A percentile compares a stretch with the other conserved stretches of the same genome.
phyloP scores from a whole-genome alignment of 2,113 vertebrate species.

The Himantopus leucocephalus region DNA sequence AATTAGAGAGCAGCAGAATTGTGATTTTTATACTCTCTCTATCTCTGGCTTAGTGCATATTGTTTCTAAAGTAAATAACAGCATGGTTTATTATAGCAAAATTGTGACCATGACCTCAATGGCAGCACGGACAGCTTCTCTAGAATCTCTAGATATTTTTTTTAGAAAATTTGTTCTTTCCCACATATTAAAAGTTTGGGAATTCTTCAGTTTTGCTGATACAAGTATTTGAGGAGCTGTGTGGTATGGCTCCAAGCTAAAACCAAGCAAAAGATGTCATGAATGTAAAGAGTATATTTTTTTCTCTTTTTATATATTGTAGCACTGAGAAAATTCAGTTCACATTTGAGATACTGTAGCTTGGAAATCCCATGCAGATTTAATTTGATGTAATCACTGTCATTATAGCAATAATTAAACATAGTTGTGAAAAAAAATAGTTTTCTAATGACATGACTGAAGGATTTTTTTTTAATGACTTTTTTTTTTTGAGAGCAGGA shows the following conservation, averaged over 20 bases:
- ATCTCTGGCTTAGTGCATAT: background rate
- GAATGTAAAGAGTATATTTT: background rate
- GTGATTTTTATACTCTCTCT: background rate
- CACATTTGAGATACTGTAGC: background rate
- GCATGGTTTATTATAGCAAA: background rate
- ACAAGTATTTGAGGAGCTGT: background rate
- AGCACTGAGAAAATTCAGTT: background rate
- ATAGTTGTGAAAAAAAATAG: background rate
- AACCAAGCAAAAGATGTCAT: background rate
- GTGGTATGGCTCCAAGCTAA: background rate
- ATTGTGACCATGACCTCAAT: background rate
- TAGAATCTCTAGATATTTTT: background rate
- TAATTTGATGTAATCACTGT: background rate
- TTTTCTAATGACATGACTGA: background rate
- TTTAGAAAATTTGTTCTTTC: background rate
- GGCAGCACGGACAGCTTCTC: rapidly evolving
- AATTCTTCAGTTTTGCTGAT: background rate
- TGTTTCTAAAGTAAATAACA: background rate
- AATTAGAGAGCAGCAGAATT: background rate
- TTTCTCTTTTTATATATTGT: background rate
- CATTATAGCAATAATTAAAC: background rate
- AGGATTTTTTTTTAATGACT: background rate
- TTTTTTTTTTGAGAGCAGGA: background rate
- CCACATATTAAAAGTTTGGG: background rate
- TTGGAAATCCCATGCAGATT: background rate